phyloP scores from a whole-genome alignment of 2,113 vertebrate species.

The Gallinago media region DNA sequence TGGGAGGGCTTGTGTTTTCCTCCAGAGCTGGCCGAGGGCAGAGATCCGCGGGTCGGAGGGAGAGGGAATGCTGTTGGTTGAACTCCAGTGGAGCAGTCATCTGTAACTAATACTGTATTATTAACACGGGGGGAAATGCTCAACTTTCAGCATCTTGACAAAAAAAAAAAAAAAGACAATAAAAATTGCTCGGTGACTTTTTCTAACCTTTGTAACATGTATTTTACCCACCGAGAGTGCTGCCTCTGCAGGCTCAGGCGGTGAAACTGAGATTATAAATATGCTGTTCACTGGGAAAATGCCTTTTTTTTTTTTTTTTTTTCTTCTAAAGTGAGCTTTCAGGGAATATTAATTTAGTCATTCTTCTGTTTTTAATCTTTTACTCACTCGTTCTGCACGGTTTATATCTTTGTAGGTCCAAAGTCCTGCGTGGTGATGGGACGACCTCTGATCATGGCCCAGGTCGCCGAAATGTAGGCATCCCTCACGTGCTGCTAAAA shows the following conservation, averaged over 20 bases:
- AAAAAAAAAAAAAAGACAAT: conserved; percentile 67
- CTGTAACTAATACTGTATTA: conserved; percentile 79
- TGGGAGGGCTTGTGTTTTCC: conserved; percentile 62
- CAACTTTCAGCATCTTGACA: conserved; percentile 74
- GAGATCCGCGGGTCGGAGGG: conserved; percentile 44
- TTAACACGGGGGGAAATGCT: conserved; percentile 78
- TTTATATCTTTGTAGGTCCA: accelerated
- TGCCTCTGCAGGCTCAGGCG: conserved; percentile 41
- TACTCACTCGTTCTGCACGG: neutral
- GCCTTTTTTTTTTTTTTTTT: neutral
- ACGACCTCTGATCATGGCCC: accelerated
- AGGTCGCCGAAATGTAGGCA: too few species aligned
- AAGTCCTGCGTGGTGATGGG: neutral
- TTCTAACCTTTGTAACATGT: conserved; percentile 75
- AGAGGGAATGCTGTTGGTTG: conserved; percentile 66
- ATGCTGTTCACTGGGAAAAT: conserved; percentile 26
- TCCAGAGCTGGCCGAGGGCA: conserved; percentile 44
- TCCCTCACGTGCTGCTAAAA: neutral
- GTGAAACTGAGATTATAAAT: conserved; percentile 37
- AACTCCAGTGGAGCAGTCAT: conserved; percentile 71
- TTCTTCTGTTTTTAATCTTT: neutral
- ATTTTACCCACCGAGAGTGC: conserved; percentile 77
- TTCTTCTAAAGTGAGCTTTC: neutral
- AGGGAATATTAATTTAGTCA: neutral
- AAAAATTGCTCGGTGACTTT: conserved; percentile 70